Conservation (phyloP, 2,888 invertebrate genomes). For the Microctonus aethiopoides region DNA sequence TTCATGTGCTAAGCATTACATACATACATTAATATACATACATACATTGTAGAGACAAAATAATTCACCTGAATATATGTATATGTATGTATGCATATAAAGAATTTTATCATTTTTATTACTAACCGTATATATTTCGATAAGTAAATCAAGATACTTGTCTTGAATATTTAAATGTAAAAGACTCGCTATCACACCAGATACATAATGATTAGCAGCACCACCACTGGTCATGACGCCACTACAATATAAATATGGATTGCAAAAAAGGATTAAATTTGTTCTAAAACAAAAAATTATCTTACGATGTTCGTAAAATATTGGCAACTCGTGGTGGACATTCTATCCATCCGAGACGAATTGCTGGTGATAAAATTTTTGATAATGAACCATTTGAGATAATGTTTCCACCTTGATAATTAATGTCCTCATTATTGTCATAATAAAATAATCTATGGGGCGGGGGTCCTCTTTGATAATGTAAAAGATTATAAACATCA, state of each 20-base stretch:
- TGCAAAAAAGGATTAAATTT: background rate
- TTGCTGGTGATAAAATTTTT: conserved; percentile 73
- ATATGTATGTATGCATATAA: background rate
- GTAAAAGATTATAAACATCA: conserved; percentile 74
- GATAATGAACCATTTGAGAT: conserved; percentile 76
- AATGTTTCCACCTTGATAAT: conserved; percentile 70
- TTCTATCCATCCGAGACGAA: conserved; percentile 77
- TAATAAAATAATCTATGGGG: conserved; percentile 71
- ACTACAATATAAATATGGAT: conserved; percentile 55
- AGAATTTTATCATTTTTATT: background rate
- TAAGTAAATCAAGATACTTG: conserved; percentile 65
- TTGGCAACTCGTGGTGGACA: conserved; percentile 66
- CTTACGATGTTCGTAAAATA: conserved; percentile 64
- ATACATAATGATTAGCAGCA: conserved; percentile 72
- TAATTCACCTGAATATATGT: background rate
- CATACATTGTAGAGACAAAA: too few relatives aligned
- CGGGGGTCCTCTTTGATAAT: conserved; percentile 65
- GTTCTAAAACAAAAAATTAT: background rate
- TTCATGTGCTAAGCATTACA: too few relatives aligned
- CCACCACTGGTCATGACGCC: conserved; percentile 72
- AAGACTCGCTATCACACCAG: conserved; percentile 70
- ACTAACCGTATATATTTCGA: conserved; percentile 62
- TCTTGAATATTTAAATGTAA: conserved; percentile 69
- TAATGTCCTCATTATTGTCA: conserved; percentile 65
- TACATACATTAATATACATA: too few relatives aligned